Conservation (phyloP, 2,113 vertebrate species). For the Riparia riparia region DNA sequence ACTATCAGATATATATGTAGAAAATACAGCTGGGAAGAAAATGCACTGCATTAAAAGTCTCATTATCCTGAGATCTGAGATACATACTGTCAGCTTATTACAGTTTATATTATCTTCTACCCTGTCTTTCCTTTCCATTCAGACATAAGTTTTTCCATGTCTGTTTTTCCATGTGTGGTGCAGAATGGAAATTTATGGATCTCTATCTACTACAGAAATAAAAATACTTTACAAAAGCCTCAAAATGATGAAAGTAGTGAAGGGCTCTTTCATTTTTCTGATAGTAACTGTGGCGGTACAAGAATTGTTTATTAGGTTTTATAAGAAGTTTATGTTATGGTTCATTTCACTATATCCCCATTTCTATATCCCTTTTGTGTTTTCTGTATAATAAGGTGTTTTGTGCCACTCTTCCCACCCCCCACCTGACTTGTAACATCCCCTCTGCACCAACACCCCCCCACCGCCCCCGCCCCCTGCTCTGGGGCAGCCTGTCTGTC, state of each 20-base stretch:
- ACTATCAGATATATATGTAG: neutral
- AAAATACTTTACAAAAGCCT: neutral
- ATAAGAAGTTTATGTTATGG: too few relatives aligned
- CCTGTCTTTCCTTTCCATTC: neutral
- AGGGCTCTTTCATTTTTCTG: neutral
- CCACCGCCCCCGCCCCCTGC: too few relatives aligned
- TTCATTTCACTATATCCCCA: too few relatives aligned
- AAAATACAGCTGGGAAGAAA: neutral
- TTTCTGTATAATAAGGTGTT: too few relatives aligned
- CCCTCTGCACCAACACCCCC: too few relatives aligned
- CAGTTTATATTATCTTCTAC: neutral
- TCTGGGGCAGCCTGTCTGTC: too few relatives aligned
- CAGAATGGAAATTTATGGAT: neutral
- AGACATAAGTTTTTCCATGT: neutral
- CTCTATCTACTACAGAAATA: neutral
- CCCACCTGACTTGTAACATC: too few relatives aligned
- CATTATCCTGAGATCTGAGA: neutral
- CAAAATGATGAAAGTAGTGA: neutral
- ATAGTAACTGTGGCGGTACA: neutral
- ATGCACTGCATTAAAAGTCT: neutral
- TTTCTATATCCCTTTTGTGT: too few relatives aligned
- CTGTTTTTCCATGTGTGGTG: neutral
- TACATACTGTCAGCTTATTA: neutral
- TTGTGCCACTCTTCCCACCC: too few relatives aligned
- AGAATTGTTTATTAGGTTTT: too few relatives aligned